Base-by-base conservation (phyloP, 2,113 vertebrate genomes). In the Cyprinodon tularosa region DNA sequence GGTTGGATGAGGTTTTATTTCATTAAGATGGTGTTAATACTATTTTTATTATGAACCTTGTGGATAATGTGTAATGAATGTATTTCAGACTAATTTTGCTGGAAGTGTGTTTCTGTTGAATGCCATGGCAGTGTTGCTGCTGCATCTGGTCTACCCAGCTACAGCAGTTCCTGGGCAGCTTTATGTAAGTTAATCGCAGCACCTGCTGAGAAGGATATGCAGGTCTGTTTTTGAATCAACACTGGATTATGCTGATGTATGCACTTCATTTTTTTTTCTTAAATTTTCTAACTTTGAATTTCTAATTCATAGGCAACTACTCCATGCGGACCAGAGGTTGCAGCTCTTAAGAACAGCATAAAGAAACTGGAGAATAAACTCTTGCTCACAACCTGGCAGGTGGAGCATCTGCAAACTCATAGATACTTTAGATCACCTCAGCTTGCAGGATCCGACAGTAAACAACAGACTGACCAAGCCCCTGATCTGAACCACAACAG, bases 321-420 rank as follows among this genome's bases (percentile, higher is more conserved):
- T 20, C 79, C 72, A 9, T 97, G 96, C 47, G 78, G 88, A 12
- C 66, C 90, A 22, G 95, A 96, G 53, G 84, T 95, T 67, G 83
- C 66, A 64, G 92, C 89, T 85, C 93, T 97, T 15, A 95, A 82
- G 45, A 85, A 85, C 44, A 96, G 80, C 65, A 93, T 96, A 71
- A 89, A 88, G 71, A 92, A 83, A 1, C 93, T 97, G 74, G 91
- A 97, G 78, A 93, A 94, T 68, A 78, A 92, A 76, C 88, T 96
- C 77, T 79, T 94, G 59, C 84, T 96, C 0, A 90, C 86, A 7
- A 91, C 93, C 36, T 92, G 95, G 90, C 95, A 94, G 62, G 80
- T 96, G 64, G 93, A 93, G 57, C 92, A 96, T 79, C 88, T 97
- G 74, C 85, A 90, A 67, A 91, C 20, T 38, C 93, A 96, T 87